Evolutionary conservation across 2,797 vertebrate species (phyloP), one percentile per base, ranked within the genome.

Genomic region (Setipinna tenuifilis): DNA sequence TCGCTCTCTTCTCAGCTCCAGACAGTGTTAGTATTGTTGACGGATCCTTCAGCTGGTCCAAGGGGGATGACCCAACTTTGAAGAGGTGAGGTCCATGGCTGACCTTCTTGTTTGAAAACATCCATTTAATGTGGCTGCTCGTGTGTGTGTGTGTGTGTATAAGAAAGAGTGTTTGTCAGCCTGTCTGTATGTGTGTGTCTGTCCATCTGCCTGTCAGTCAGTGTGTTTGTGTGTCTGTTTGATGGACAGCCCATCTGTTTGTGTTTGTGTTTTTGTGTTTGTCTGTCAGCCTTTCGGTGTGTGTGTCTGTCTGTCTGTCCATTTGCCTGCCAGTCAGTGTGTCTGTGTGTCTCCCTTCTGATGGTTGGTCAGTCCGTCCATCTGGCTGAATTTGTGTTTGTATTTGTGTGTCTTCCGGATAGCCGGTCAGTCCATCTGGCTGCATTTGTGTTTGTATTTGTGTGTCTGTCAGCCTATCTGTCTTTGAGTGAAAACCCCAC

Each of bases 31-130:
- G 92, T 0, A 93, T 99, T 85, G 94, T 88, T 83, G 95, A 97
- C 0, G 97, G 97, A 46, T 96, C 95, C 0, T 99, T 99, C 94
- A 96, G 96, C 83, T 99, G 98, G 98, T 96, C 97, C 86, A 96
- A 91, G 91, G 91, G 83, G 0, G 97, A 99, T 84, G 90, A 95
- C 21, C 95, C 97, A 0, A 93, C 93, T 0, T 93, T 99, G 54
- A 97, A 93, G 54, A 95, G 95, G 98, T 97, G 91, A 94, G 94
- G 75, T 54, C 23, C 54, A 35, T 21, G 31, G 71, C 71, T 78
- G 71, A 78, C 71, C 71, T 78, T 35, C 19, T 44, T 21, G 17
- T 41, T 44, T 44, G 31, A 78, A 44, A 78, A 78, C 71, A 21
- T 78, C 71, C 35, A 44, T 78, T 31, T 78, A 78, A 21, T 19